Evolutionary conservation across 2,113 vertebrate genomes (phyloP).

Genomic region (Bambusicola thoracicus): DNA sequence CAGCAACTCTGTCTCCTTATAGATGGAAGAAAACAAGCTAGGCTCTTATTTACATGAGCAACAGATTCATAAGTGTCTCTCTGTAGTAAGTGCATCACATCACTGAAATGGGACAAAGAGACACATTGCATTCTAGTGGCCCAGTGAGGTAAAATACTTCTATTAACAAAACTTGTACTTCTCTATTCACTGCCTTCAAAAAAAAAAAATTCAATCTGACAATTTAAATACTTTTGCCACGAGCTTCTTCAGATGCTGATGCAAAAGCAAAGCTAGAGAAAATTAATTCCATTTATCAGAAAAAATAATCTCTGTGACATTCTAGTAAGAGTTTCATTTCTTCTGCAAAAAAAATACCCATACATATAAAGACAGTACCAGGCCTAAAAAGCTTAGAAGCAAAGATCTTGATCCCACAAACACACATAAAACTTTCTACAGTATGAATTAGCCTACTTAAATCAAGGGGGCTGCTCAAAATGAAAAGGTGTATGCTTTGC

Average conservation of each 20-base stretch:
- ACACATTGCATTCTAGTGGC: conserved; percentile 67
- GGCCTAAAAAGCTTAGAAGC: neutral
- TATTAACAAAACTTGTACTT: neutral
- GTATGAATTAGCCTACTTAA: neutral
- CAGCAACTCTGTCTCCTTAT: neutral
- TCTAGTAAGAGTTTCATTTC: neutral
- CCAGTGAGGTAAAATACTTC: conserved; percentile 39
- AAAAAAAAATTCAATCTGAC: neutral
- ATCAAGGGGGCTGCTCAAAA: neutral
- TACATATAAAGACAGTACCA: neutral
- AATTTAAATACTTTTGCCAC: conserved; percentile 13
- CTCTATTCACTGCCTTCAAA: neutral
- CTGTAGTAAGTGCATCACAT: neutral
- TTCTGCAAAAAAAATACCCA: neutral
- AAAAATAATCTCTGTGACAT: neutral
- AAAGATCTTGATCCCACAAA: neutral
- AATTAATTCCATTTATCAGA: conserved; percentile 1
- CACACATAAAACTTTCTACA: neutral
- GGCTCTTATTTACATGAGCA: conserved; percentile 15
- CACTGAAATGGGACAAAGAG: conserved; percentile 45
- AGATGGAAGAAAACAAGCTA: conserved; percentile 27
- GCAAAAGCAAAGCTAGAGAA: neutral
- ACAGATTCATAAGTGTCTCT: neutral
- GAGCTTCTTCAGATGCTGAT: conserved; percentile 16
- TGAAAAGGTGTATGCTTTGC: too few species aligned